Conservation (phyloP, 2,797 vertebrate species). For the Hippocampus kuda region DNA sequence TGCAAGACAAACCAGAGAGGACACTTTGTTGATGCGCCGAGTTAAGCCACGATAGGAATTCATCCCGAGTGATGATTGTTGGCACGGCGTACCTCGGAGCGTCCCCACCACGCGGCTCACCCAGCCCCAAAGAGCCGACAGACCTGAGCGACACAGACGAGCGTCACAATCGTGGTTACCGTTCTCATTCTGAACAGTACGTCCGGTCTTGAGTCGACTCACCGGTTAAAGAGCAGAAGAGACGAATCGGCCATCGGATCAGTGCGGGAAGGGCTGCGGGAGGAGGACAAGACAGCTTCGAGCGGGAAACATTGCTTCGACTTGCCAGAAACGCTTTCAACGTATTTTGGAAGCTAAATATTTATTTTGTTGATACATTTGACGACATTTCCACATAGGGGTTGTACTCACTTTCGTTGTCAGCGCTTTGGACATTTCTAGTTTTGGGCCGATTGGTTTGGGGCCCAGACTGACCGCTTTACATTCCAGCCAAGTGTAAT, state of each 20-base stretch:
- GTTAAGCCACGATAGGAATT: not conserved
- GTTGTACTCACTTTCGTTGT: too few species aligned
- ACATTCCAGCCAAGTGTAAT: too few species aligned
- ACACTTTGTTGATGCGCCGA: not conserved
- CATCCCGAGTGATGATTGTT: not conserved
- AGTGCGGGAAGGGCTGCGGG: conserved; percentile 52
- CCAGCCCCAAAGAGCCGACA: conserved; percentile 60
- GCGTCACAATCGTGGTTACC: not conserved
- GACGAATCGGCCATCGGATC: conserved; percentile 58
- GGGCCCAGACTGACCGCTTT: too few species aligned
- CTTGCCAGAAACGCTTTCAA: not conserved
- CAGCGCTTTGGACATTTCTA: too few species aligned
- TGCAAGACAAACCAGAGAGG: conserved; percentile 20
- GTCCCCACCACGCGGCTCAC: conserved; percentile 51
- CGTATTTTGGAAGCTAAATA: too few species aligned
- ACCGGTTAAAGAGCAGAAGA: conserved; percentile 63
- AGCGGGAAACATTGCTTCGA: not conserved
- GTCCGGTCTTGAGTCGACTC: conserved; percentile 10
- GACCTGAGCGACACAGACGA: conserved; percentile 34
- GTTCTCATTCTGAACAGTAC: not conserved
- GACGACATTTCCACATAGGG: too few species aligned
- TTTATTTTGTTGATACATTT: too few species aligned
- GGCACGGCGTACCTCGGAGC: conserved; percentile 43
- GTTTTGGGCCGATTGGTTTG: too few species aligned
- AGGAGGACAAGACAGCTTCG: conserved; percentile 4